phyloP scores from a whole-genome alignment of 2,797 vertebrate species.

The Sciurus carolinensis region DNA sequence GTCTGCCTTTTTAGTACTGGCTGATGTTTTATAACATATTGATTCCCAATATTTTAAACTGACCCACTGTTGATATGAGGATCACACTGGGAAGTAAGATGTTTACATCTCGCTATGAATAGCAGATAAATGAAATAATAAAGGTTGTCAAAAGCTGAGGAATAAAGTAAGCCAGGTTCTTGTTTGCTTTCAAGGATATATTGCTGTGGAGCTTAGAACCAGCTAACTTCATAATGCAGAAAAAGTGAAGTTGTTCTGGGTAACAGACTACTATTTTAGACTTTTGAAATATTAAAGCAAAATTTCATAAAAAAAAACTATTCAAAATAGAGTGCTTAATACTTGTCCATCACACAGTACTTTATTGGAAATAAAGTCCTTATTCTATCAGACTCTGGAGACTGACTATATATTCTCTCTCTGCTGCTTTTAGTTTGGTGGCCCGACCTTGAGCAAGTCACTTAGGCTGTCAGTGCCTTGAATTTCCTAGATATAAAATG shows the following conservation, averaged over 20 bases:
- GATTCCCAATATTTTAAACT: slow-evolving; percentile 91
- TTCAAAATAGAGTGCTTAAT: slow-evolving; percentile 63
- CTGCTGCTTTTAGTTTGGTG: slow-evolving; percentile 6
- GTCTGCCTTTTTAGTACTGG: slow-evolving; percentile 84
- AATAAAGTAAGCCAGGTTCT: slow-evolving; percentile 84
- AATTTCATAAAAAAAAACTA: slow-evolving; percentile 36
- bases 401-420: neutral
- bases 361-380: slow-evolving; percentile 71
- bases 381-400: neutral
- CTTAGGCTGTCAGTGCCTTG: neutral
- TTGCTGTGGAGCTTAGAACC: slow-evolving; percentile 73
- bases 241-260: slow-evolving; percentile 63
- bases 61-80: slow-evolving; percentile 89
- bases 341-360: slow-evolving; percentile 16
- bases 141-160: slow-evolving; percentile 88
- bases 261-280: slow-evolving; percentile 53
- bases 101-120: slow-evolving; percentile 90
- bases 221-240: slow-evolving; percentile 80
- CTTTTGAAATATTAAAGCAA: slow-evolving; percentile 71
- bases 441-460: slow-evolving; percentile 48
- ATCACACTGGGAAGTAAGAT: slow-evolving; percentile 90
- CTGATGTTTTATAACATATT: slow-evolving; percentile 90
- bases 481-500: slow-evolving; percentile 5
- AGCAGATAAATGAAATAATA: slow-evolving; percentile 91
- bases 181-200: slow-evolving; percentile 85